These are phyloP conservation scores for Coturnix japonica DNA, from an alignment of 2,113 vertebrate species.

Conservation along the genomic window DNA sequence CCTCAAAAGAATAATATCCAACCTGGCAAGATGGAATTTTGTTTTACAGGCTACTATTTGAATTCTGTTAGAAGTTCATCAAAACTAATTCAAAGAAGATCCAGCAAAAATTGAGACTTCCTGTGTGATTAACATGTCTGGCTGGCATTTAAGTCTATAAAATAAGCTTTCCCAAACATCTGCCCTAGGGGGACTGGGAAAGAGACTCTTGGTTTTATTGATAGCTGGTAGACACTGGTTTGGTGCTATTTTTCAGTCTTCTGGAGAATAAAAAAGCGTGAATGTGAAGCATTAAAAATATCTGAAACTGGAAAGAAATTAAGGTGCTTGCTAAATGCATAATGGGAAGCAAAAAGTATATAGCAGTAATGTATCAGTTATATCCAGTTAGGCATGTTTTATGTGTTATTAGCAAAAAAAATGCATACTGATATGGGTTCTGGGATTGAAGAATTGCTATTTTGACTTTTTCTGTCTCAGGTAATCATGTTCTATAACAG, in stretches of 20 bases:
- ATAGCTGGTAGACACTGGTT: neutral
- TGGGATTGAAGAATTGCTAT: neutral
- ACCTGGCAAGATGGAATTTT: constrained; percentile 8
- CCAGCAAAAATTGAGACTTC: neutral
- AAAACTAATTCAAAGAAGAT: constrained; percentile 34
- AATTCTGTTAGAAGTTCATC: constrained; percentile 1
- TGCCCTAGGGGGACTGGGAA: neutral
- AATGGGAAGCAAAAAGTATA: neutral
- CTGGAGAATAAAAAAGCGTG: neutral
- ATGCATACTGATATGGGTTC: neutral
- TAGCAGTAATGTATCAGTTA: neutral
- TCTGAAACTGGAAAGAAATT: neutral
- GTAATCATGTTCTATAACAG: neutral
- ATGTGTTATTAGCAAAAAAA: neutral
- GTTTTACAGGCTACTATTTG: neutral
- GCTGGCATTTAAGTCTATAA: neutral
- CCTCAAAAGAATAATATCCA: neutral
- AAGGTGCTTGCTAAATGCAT: neutral
- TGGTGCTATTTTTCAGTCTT: neutral
- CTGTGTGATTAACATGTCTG: neutral
- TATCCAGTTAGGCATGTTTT: neutral
- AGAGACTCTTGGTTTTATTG: neutral
- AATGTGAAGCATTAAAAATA: neutral
- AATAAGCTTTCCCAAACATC: neutral
- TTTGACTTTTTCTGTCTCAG: neutral